A percentile compares a stretch with the other conserved stretches of the same genome.
Conservation (phyloP, 2,113 vertebrate species). For the Lanius ludovicianus region DNA sequence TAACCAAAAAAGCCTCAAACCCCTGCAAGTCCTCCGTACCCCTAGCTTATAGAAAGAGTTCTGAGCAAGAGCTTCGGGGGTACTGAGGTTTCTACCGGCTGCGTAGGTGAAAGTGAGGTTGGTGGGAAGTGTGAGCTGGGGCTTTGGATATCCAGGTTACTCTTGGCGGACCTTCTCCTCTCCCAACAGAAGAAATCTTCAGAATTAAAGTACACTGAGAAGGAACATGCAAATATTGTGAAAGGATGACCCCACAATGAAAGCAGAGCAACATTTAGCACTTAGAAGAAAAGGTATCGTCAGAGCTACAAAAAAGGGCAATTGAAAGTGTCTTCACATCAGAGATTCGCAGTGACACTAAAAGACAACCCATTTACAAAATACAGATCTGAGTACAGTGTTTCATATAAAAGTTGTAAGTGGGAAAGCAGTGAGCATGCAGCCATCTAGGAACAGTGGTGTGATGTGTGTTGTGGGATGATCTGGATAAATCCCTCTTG, state of each 20-base stretch:
- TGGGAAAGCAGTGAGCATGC: background rate
- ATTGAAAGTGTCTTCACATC: background rate
- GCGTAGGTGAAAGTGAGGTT: accelerated
- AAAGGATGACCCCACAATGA: background rate
- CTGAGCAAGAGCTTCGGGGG: accelerated
- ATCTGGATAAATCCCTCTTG: background rate
- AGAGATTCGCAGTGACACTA: background rate
- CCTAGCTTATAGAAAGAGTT: too few species aligned
- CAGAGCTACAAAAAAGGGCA: background rate
- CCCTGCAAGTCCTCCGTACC: accelerated
- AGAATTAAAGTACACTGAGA: background rate
- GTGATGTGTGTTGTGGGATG: background rate
- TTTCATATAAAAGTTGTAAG: accelerated
- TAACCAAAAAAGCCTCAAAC: too few species aligned
- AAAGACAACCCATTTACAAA: background rate
- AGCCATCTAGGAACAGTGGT: background rate
- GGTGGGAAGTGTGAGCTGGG: accelerated
- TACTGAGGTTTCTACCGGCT: accelerated
- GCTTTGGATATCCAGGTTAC: accelerated
- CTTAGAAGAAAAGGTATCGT: background rate
- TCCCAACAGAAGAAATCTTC: background rate
- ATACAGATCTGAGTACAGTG: background rate
- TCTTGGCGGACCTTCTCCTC: too few species aligned
- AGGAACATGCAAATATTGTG: background rate
- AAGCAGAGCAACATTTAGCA: background rate